Evolutionary conservation across 2,888 invertebrate species (phyloP).

Genomic region (Epinotia demarniana): DNA sequence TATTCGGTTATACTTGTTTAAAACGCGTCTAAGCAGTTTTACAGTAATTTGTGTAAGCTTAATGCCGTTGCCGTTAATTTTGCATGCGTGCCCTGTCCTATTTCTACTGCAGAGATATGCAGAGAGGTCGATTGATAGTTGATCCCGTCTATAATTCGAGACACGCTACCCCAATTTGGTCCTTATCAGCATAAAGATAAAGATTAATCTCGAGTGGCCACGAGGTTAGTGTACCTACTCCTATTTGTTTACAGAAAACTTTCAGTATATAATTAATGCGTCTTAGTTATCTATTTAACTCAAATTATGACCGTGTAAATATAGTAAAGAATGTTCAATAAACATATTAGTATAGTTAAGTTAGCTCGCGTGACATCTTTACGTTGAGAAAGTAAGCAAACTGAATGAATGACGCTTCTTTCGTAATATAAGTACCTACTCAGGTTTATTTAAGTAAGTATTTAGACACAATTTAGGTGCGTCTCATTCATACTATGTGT

Average conservation of each 20-base stretch:
- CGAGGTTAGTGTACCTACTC: background rate
- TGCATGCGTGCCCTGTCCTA: constrained; percentile 20
- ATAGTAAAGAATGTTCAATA: background rate
- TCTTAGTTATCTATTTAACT: background rate
- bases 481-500: background rate
- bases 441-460: constrained; percentile 5
- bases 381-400: constrained; percentile 35
- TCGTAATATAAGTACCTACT: constrained; percentile 11
- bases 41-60: constrained; percentile 29
- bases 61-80: constrained; percentile 28
- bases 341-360: background rate
- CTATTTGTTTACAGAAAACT: constrained; percentile 17
- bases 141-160: constrained; percentile 13
- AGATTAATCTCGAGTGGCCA: background rate
- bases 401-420: constrained; percentile 29
- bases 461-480: constrained; percentile 6
- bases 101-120: constrained; percentile 11
- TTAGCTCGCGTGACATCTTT: constrained; percentile 28
- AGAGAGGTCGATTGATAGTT: constrained; percentile 31
- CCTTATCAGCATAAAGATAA: background rate
- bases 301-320: background rate
- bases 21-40: constrained; percentile 1
- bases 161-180: background rate
- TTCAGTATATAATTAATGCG: background rate
- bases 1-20: constrained; percentile 5